phyloP scores from a whole-genome alignment of 2,888 invertebrate genomes.

The Papilio demoleus region DNA sequence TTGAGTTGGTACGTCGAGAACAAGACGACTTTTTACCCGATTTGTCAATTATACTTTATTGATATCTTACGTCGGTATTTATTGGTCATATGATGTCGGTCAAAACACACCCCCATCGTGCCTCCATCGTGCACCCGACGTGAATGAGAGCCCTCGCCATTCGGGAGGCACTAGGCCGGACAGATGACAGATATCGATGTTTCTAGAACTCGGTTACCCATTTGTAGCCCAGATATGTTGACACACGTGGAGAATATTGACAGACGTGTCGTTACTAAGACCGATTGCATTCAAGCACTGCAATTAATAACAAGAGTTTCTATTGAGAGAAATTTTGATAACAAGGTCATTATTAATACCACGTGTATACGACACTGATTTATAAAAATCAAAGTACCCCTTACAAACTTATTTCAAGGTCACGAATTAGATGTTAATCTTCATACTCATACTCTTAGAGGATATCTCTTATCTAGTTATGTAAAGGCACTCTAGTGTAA shows the following conservation, averaged over 20 bases:
- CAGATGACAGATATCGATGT: slow-evolving; percentile 22
- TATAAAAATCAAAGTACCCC: too few species aligned
- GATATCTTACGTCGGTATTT: neutral
- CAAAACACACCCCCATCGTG: slow-evolving; percentile 13
- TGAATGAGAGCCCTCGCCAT: slow-evolving; percentile 20
- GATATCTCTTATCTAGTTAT: neutral
- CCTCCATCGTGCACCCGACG: slow-evolving; percentile 2
- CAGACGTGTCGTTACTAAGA: neutral
- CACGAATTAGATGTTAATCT: too few species aligned
- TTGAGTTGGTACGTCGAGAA: neutral
- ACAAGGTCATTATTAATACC: too few species aligned
- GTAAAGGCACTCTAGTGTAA: neutral
- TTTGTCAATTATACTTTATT: neutral
- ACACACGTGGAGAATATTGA: neutral
- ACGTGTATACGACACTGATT: too few species aligned
- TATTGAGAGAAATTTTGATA: too few species aligned
- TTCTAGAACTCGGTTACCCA: slow-evolving; percentile 14
- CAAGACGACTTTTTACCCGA: neutral
- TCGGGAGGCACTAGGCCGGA: slow-evolving; percentile 15
- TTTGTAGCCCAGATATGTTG: slow-evolving; percentile 6
- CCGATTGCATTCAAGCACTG: neutral
- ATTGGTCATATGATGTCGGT: slow-evolving; percentile 12
- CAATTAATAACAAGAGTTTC: neutral
- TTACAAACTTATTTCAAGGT: too few species aligned
- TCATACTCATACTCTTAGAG: neutral